Conservation (phyloP, 2,888 invertebrate species). For the Polietes domitor region DNA sequence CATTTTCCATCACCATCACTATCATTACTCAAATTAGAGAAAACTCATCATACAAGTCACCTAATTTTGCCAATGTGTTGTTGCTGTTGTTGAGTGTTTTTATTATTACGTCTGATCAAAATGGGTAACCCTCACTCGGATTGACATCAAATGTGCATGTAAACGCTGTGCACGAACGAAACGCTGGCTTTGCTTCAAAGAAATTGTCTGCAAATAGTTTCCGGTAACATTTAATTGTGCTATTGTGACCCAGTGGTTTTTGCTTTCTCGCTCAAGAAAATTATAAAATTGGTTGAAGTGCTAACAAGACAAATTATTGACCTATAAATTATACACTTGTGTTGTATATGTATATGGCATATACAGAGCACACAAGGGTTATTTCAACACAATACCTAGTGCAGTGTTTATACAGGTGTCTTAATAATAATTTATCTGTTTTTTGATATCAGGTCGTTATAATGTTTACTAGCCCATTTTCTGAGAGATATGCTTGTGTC, state of each 20-base stretch:
- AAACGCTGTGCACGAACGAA: neutral
- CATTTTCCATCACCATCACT: neutral
- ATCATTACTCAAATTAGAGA: neutral
- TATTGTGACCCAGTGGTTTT: conserved; percentile 9
- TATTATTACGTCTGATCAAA: neutral
- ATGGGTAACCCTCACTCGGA: neutral
- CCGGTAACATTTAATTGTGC: conserved; percentile 18
- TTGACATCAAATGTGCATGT: neutral
- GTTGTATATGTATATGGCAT: neutral
- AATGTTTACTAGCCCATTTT: conserved; percentile 38
- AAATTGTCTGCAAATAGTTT: conserved; percentile 9
- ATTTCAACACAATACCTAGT: conserved; percentile 39
- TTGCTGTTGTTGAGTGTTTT: neutral
- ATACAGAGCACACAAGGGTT: conserved; percentile 44
- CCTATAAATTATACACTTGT: conserved; percentile 2
- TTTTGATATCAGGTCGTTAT: conserved; percentile 31
- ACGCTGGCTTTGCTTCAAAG: neutral
- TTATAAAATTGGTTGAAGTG: neutral
- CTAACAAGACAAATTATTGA: neutral
- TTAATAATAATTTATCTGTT: conserved; percentile 40
- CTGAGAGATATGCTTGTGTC: conserved; percentile 22
- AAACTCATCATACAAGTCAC: neutral
- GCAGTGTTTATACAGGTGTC: conserved; percentile 38
- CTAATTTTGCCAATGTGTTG: neutral
- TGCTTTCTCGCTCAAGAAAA: neutral